Evolutionary conservation across 1,140 invertebrate genomes (phyloP), one percentile per base, ranked within the genome.

Genomic region (Pteromalus puparum): DNA sequence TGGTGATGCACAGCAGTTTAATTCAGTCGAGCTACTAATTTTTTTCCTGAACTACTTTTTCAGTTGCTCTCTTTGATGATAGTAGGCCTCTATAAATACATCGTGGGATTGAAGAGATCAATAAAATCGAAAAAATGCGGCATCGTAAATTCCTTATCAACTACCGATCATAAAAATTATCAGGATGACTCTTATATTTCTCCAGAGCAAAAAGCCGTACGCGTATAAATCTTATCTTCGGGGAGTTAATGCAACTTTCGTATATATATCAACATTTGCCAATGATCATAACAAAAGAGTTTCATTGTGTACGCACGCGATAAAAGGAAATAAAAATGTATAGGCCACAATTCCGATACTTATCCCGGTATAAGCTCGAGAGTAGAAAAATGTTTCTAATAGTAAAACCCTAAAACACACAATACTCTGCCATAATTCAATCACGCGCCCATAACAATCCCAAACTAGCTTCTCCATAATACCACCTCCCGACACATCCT

Each of bases 371-470:
- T 21, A 53, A 2, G 12, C 48, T 18, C 48, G 13, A 21, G 30
- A 34, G 30, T 34, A 34, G 48, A 53, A 53, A 53, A 53, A 53
- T 21, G 18, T 53, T 53, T 53, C 48, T 48, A 53, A 15, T 42
- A 42, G 38, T 42, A 48, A 48, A 48, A 48, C 13, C 46, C 46
- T 48, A 42, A 7, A 5, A 9, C 65, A n/a, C 30, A 34, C 30
- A 34, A 42, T 26, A 24, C 67, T 42, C 34, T 12, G 26, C 24
- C 67, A 30, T 46, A 67, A 80, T 80, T 80, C 78, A 80, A 80
- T 80, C 65, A 72, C 46, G 21, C 0, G 21, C 5, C 67, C 67
- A 24, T 80, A 80, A 80, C 65, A 70, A n/a, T 42, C 21, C 53
- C 21, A n/a, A n/a, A 80, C 67, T 28, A 28, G 2, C 7, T 48